A percentile compares a stretch with the other conserved stretches of the same genome.
phyloP scores from a whole-genome alignment of 1,140 invertebrate genomes.

The Drosophila lacteicornis region DNA sequence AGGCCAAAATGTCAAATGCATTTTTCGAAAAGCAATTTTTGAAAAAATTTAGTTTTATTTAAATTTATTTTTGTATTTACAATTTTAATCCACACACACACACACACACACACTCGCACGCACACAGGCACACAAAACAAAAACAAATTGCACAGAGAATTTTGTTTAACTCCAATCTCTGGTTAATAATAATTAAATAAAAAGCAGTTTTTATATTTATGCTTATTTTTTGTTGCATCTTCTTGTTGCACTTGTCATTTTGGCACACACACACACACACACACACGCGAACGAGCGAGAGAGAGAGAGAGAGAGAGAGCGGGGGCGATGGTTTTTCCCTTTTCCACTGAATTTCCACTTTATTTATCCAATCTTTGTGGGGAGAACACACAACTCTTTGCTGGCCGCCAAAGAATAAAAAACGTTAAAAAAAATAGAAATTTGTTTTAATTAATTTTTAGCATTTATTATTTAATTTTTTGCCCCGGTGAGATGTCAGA shows the following conservation, averaged over 20 bases:
- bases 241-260: constrained; percentile 35
- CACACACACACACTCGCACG: constrained; percentile 7
- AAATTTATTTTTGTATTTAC: neutral
- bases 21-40: neutral
- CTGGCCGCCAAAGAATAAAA: constrained; percentile 19
- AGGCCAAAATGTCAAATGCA: constrained; percentile 31
- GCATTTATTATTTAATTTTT: neutral
- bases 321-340: constrained; percentile 16
- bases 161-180: neutral
- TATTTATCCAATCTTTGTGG: constrained; percentile 31
- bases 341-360: constrained; percentile 18
- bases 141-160: constrained; percentile 12
- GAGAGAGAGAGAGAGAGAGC: neutral
- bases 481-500: neutral
- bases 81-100: neutral
- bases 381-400: constrained; percentile 13
- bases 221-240: constrained; percentile 12
- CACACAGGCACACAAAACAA: constrained; percentile 18
- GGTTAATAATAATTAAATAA: neutral
- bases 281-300: constrained; percentile 13
- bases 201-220: too few species aligned
- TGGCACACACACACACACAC: constrained; percentile 17
- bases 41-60: neutral
- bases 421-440: constrained; percentile 26
- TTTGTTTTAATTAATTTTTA: neutral